A percentile compares a stretch with the other conserved stretches of the same genome.
Evolutionary conservation across 2,888 invertebrate species (phyloP).

Genomic region (Periphyllus acericola): DNA sequence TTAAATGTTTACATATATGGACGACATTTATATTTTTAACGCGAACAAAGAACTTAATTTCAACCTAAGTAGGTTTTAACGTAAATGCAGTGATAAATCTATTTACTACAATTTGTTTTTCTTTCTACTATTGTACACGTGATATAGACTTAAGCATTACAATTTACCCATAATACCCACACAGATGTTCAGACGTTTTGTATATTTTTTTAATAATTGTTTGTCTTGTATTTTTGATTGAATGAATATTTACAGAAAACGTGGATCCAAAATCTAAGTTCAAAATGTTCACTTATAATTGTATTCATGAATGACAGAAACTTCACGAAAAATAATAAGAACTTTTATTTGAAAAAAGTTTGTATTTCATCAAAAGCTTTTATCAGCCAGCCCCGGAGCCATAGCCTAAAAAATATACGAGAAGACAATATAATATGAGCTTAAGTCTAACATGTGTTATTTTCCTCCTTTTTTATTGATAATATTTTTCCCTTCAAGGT

Average conservation of each 20-base stretch:
- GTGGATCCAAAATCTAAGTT: not conserved
- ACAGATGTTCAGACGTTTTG: no score
- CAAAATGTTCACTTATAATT: not conserved
- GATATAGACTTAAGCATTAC: no score
- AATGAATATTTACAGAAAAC: not conserved
- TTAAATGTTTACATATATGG: no score
- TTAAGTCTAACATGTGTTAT: not conserved
- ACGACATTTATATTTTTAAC: no score
- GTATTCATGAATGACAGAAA: not conserved
- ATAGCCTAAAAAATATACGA: not conserved
- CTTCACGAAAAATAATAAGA: not conserved
- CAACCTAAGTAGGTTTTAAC: no score
- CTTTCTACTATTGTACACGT: no score
- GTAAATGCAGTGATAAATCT: no score
- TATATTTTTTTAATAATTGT: no score
- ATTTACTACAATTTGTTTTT: no score
- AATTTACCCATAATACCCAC: no score
- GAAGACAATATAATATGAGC: not conserved
- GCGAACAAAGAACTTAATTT: no score
- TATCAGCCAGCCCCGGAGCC: not conserved
- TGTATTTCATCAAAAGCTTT: not conserved
- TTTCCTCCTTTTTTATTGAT: not conserved
- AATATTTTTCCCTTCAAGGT: not conserved
- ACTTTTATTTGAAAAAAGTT: not conserved
- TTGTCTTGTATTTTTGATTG: not conserved